Evolutionary conservation across 2,113 vertebrate species (phyloP).

Genomic region (Synodontis membranacea): DNA sequence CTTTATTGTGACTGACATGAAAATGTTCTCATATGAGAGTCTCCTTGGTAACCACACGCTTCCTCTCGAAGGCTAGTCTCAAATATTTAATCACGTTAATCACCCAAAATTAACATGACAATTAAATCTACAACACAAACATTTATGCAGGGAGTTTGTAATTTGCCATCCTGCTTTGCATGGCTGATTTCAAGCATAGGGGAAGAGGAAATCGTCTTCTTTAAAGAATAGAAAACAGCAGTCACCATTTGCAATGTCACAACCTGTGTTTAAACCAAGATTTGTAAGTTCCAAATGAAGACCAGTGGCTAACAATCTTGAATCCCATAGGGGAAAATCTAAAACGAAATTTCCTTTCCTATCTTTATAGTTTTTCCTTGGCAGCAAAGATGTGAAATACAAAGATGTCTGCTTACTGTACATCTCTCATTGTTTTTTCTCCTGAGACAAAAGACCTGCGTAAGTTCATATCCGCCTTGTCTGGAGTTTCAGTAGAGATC

Average conservation of each 20-base stretch:
- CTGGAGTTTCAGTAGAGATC: neutral
- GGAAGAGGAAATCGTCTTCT: constrained; percentile 21
- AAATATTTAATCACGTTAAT: constrained; percentile 68
- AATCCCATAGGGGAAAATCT: neutral
- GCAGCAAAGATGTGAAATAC: neutral
- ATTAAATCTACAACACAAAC: constrained; percentile 67
- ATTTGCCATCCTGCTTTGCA: constrained; percentile 48
- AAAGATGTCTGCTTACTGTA: neutral
- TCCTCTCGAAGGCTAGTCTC: constrained; percentile 58
- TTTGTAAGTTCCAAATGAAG: neutral
- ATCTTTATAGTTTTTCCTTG: neutral
- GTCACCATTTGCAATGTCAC: constrained; percentile 30
- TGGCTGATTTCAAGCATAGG: constrained; percentile 35
- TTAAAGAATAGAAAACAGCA: constrained; percentile 43
- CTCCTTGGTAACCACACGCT: constrained; percentile 71
- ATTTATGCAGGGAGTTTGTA: constrained; percentile 57
- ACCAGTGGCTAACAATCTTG: neutral
- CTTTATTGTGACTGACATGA: constrained; percentile 58
- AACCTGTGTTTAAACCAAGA: neutral
- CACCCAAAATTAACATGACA: constrained; percentile 66
- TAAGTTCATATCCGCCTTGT: neutral
- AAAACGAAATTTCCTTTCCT: neutral
- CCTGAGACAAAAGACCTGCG: neutral
- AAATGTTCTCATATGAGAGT: constrained; percentile 61
- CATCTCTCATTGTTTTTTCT: neutral